Evolutionary conservation across 2,888 invertebrate species (phyloP).

Genomic region (Epirrhoe tristata): DNA sequence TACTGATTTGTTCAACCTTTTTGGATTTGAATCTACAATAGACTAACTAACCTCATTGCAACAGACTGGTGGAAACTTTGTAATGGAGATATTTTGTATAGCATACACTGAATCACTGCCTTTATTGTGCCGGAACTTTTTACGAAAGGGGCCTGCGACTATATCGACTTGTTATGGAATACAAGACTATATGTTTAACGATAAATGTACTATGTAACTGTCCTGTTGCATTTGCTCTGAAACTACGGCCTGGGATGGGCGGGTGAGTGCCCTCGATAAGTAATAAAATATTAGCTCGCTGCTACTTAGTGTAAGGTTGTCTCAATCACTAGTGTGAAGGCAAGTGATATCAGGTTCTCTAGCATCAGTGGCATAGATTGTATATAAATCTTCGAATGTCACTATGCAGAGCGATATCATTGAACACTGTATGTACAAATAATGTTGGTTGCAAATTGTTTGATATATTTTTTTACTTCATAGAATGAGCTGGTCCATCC

Average conservation of each 20-base stretch:
- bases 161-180: constrained; percentile 51
- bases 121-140: constrained; percentile 81
- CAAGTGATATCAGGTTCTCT: constrained; percentile 13
- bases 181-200: constrained; percentile 23
- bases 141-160: constrained; percentile 61
- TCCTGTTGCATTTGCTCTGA: constrained; percentile 3
- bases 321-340: constrained; percentile 22
- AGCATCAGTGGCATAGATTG: constrained; percentile 11
- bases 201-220: constrained; percentile 17
- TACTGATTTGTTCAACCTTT: constrained; percentile 81
- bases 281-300: constrained; percentile 16
- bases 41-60: constrained; percentile 78
- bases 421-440: constrained; percentile 21
- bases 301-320: constrained; percentile 17
- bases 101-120: constrained; percentile 84
- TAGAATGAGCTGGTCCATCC: constrained; percentile 17
- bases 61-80: constrained; percentile 82
- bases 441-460: constrained; percentile 20
- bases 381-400: constrained; percentile 6
- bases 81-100: constrained; percentile 83
- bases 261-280: constrained; percentile 13
- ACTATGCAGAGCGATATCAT: constrained; percentile 16
- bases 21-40: constrained; percentile 86
- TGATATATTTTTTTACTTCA: constrained; percentile 30
- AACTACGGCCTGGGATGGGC: constrained; percentile 11